Base-by-base conservation (phyloP, 2,113 vertebrate species). In the Natator depressus region DNA sequence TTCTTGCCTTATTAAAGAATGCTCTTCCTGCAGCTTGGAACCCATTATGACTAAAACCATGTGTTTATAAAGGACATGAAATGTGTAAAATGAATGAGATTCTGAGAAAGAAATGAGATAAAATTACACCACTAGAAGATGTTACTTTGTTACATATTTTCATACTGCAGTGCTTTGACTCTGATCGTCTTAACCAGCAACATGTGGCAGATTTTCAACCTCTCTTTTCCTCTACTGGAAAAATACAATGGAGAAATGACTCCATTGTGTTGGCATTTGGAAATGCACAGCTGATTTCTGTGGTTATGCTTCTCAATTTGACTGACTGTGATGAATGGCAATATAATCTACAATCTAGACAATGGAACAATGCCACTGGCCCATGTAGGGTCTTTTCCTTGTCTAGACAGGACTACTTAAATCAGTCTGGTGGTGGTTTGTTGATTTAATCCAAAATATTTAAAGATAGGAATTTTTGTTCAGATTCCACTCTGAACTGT, bases 131-230 rank as follows among this genome's bases (percentile, higher is more conserved):
- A 14, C 13, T 35, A 46, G 20, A 27, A 10, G 8, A 27, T 27
- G 57, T 50, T 25, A 5, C 4, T n/a, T 6, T 4, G 4, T 9
- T 14, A 2, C 10, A 5, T n/a, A 42, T 5, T 29, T 29, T 17
- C 51, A 38, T 54, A 51, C n/a, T 46, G 50, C 25, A 31, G 3
- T 31, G 35, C 10, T 85, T 54, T 42, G 31, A n/a, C 35, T 53
- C n/a, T 85, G 47, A 93, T 1, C 20, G 53, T 69, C 29, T 17
- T 46, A 9, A 50, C 75, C 8, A 78, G 46, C 20, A 78, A 22
- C 2, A 10, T 85, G 46, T 11, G 12, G 7, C 19, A 84, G 69
- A 38, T 62, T 89, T 79, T 29, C 83, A 3, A 1, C 5, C 3
- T 6, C 6, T 10, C 91, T 76, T 89, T 49, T 78, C 75, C 24